A percentile compares a stretch with the other conserved stretches of the same genome.
Evolutionary conservation across 1,140 invertebrate species (phyloP).

Genomic region (Tetramorium simillimum): DNA sequence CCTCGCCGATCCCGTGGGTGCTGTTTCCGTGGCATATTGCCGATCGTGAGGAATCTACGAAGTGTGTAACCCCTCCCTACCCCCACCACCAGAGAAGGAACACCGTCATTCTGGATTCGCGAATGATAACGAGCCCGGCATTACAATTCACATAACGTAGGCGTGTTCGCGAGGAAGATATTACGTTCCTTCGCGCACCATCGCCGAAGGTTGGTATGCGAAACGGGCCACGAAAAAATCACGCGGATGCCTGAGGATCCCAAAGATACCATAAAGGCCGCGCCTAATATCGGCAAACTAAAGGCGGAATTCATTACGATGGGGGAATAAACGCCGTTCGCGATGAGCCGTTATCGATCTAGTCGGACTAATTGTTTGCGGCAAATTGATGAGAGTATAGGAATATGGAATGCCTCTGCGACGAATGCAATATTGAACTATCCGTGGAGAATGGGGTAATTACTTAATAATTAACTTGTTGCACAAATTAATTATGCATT

Average conservation of each 20-base stretch:
- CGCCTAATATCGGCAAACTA: neutral
- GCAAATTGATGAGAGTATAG: neutral
- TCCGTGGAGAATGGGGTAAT: neutral
- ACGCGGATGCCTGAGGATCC: conserved; percentile 11
- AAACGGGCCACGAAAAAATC: conserved; percentile 45
- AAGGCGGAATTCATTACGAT: conserved; percentile 30
- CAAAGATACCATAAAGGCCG: conserved; percentile 2
- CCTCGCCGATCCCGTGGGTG: conserved; percentile 63
- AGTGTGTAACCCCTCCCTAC: conserved; percentile 10
- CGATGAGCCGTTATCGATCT: conserved; percentile 13
- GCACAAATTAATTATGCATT: conserved; percentile 9
- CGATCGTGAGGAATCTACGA: conserved; percentile 64
- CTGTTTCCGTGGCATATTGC: conserved; percentile 65
- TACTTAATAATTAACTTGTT: conserved; percentile 35
- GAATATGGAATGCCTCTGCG: no score
- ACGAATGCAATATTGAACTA: neutral
- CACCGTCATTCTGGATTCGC: conserved; percentile 50
- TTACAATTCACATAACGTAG: conserved; percentile 47
- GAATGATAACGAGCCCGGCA: conserved; percentile 54
- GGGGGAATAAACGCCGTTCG: conserved; percentile 17
- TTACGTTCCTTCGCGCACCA: conserved; percentile 43
- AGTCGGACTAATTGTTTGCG: conserved; percentile 21
- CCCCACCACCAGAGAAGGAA: conserved; percentile 18
- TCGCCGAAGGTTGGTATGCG: conserved; percentile 37
- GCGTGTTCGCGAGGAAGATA: conserved; percentile 50